phyloP scores from a whole-genome alignment of 2,888 invertebrate species.

The Rhaphigaster nebulosa region DNA sequence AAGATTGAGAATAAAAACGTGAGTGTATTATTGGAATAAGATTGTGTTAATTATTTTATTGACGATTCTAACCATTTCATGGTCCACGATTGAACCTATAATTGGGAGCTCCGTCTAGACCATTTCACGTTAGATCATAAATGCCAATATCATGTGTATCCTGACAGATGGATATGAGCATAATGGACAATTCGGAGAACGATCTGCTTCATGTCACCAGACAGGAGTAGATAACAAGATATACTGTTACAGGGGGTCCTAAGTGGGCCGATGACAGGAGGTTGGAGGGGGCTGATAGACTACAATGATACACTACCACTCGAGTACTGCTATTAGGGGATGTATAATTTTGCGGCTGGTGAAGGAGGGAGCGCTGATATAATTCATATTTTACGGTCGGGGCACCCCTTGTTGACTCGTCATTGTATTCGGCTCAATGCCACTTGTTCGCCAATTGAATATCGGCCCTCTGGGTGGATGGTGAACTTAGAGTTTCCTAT shows the following conservation, averaged over 20 bases:
- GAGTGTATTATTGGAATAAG: too few species aligned
- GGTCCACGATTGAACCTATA: too few species aligned
- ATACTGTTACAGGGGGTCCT: constrained; percentile 2
- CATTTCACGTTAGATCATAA: not conserved
- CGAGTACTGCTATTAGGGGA: constrained; percentile 39
- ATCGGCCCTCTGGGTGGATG: not conserved
- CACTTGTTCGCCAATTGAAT: constrained; percentile 47
- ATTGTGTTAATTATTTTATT: too few species aligned
- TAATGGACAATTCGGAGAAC: not conserved
- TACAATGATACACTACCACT: constrained; percentile 29
- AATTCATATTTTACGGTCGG: constrained; percentile 44
- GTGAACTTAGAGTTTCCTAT: not conserved
- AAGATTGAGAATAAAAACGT: too few species aligned
- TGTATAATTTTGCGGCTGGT: constrained; percentile 48
- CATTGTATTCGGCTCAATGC: constrained; percentile 27
- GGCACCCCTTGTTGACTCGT: constrained; percentile 1
- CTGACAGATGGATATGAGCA: not conserved
- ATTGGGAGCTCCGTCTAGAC: not conserved
- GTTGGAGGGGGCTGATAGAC: not conserved
- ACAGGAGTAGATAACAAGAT: not conserved
- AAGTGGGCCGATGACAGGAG: constrained; percentile 27
- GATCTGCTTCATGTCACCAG: not conserved
- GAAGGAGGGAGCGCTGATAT: constrained; percentile 6
- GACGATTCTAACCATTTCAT: too few species aligned
- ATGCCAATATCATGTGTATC: not conserved